phyloP scores from a whole-genome alignment of 2,113 vertebrate species.

The Carollia perspicillata region DNA sequence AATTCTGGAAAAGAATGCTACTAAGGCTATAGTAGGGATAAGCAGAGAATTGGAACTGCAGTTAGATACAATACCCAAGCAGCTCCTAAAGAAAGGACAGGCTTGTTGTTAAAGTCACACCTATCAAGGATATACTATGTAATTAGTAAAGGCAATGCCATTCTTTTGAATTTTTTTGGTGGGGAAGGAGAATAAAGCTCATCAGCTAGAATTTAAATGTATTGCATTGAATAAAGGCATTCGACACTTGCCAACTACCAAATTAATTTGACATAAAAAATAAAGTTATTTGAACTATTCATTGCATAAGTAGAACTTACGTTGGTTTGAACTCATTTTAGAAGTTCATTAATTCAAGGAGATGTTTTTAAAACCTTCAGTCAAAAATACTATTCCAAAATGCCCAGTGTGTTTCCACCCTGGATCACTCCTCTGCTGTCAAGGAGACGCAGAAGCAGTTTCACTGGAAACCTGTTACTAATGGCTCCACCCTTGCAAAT shows the following conservation, averaged over 20 bases:
- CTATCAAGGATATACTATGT: background rate
- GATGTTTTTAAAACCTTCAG: background rate
- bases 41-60: background rate
- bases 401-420: background rate
- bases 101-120: background rate
- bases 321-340: slow-evolving; percentile 12
- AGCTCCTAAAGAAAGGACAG: background rate
- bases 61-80: background rate
- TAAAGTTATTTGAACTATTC: slow-evolving; percentile 8
- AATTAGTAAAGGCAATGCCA: background rate
- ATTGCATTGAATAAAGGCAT: background rate
- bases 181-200: background rate
- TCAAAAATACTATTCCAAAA: slow-evolving; percentile 14
- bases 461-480: background rate
- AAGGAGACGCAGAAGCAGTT: background rate
- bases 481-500: background rate
- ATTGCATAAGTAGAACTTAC: slow-evolving; percentile 12
- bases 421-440: background rate
- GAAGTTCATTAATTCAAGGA: slow-evolving; percentile 26
- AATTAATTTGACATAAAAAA: slow-evolving; percentile 3
- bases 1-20: background rate
- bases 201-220: background rate
- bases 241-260: background rate
- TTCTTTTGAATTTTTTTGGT: background rate
- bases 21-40: background rate